Evolutionary conservation across 2,797 vertebrate species (phyloP).

Genomic region (Streptopelia turtur): DNA sequence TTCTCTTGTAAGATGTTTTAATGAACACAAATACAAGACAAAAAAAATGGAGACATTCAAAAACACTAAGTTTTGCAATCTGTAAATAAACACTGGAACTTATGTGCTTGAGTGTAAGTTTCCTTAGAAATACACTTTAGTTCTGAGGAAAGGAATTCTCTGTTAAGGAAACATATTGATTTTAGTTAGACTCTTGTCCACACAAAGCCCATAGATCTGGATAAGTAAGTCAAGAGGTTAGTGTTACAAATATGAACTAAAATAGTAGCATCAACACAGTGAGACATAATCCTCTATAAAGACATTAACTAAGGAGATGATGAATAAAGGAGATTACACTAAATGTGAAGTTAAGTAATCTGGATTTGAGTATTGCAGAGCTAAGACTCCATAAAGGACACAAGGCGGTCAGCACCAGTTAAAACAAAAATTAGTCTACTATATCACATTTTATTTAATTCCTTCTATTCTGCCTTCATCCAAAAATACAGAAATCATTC

Average conservation of each 20-base stretch:
- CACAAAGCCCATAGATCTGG: background rate
- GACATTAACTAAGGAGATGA: background rate
- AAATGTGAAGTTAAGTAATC: conserved; percentile 30
- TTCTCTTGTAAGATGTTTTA: background rate
- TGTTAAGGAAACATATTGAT: background rate
- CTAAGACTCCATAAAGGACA: background rate
- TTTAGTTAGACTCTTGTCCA: background rate
- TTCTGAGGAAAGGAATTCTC: background rate
- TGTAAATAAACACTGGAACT: background rate
- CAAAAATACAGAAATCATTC: background rate
- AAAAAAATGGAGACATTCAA: background rate
- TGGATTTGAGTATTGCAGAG: background rate
- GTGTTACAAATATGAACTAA: background rate
- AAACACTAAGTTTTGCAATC: background rate
- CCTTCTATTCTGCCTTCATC: background rate
- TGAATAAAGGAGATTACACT: conserved; percentile 26
- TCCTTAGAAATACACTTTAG: background rate
- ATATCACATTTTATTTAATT: background rate
- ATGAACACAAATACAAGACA: background rate
- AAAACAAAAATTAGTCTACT: background rate
- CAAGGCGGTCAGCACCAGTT: background rate
- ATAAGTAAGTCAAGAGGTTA: background rate
- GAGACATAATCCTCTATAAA: conserved; percentile 1
- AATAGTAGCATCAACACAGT: background rate
- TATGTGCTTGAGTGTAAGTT: background rate